These are phyloP conservation scores for Copidosoma aretas DNA, from an alignment of 2,888 invertebrate genomes.

Conservation along the genomic window DNA sequence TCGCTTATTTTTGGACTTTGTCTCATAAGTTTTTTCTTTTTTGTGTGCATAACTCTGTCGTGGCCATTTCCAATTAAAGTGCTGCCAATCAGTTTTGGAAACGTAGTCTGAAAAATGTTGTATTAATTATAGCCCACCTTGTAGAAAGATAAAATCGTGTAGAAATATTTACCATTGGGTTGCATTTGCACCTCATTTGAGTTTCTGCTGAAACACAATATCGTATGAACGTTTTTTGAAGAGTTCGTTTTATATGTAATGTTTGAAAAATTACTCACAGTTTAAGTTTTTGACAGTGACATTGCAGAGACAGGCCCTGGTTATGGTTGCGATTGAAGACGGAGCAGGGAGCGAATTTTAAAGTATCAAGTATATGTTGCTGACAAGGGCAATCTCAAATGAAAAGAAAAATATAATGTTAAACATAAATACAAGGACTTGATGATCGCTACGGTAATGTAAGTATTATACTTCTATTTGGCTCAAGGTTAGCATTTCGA, in stretches of 20 bases:
- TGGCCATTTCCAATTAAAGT: slow-evolving; percentile 50
- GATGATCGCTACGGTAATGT: too few relatives aligned
- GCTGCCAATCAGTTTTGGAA: slow-evolving; percentile 35
- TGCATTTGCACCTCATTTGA: neutral
- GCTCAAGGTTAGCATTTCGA: slow-evolving; percentile 13
- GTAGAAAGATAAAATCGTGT: neutral
- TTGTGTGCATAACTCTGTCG: slow-evolving; percentile 41
- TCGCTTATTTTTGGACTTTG: slow-evolving; percentile 41
- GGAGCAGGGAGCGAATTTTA: slow-evolving; percentile 22
- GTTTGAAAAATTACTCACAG: slow-evolving; percentile 20
- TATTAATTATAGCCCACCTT: neutral
- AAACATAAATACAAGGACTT: slow-evolving; percentile 1
- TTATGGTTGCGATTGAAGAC: slow-evolving; percentile 8
- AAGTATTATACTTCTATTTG: slow-evolving; percentile 22
- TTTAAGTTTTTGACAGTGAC: slow-evolving; percentile 25
- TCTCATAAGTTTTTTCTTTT: slow-evolving; percentile 48
- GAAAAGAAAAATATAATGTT: slow-evolving; percentile 1
- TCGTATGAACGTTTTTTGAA: too few relatives aligned
- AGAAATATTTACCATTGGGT: slow-evolving; percentile 22
- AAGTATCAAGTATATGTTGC: slow-evolving; percentile 3
- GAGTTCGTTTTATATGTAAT: neutral
- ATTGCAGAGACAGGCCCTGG: slow-evolving; percentile 4
- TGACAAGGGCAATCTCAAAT: slow-evolving; percentile 30
- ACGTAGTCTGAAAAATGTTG: slow-evolving; percentile 7
- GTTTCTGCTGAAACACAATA: too few relatives aligned